These are phyloP conservation scores for Drosophila lacertosa DNA, from an alignment of 1,140 invertebrate genomes.

Conservation along the genomic window DNA sequence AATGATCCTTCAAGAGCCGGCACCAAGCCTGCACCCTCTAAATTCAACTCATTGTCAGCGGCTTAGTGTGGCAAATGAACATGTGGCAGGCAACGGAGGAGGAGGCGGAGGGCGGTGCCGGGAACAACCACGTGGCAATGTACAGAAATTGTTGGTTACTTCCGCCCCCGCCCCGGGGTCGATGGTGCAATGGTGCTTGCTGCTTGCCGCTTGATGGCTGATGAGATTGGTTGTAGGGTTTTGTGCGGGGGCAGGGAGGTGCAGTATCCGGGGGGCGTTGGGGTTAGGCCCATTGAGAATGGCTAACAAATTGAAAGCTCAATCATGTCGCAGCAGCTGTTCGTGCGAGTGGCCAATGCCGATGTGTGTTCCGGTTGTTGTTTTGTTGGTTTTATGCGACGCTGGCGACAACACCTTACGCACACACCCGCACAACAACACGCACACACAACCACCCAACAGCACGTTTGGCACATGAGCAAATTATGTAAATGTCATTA, in stretches of 20 bases:
- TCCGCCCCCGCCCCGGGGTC: background rate
- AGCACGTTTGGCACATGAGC: conserved; percentile 39
- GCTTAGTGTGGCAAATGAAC: conserved; percentile 46
- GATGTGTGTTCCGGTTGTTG: conserved; percentile 35
- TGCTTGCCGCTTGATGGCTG: conserved; percentile 20
- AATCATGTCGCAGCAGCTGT: conserved; percentile 79
- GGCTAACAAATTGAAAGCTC: conserved; percentile 76
- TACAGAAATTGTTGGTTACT: conserved; percentile 36
- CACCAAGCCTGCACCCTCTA: background rate
- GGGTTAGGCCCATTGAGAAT: conserved; percentile 35
- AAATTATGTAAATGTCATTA: conserved; percentile 82
- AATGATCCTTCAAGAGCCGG: conserved; percentile 1
- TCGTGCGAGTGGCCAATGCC: conserved; percentile 69
- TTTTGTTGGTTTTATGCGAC: conserved; percentile 49
- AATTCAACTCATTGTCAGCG: conserved; percentile 39
- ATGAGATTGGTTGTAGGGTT: conserved; percentile 8
- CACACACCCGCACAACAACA: background rate
- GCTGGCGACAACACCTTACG: conserved; percentile 16
- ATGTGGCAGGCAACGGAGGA: background rate
- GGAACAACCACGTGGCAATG: conserved; percentile 46
- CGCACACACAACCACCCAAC: background rate
- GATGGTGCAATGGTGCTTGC: conserved; percentile 1
- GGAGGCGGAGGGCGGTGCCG: no score
- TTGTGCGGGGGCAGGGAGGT: background rate
- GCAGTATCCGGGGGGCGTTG: background rate